Evolutionary conservation across 2,797 vertebrate genomes (phyloP), one percentile per base, ranked within the genome.

Genomic region (Diglossa cyanea): DNA sequence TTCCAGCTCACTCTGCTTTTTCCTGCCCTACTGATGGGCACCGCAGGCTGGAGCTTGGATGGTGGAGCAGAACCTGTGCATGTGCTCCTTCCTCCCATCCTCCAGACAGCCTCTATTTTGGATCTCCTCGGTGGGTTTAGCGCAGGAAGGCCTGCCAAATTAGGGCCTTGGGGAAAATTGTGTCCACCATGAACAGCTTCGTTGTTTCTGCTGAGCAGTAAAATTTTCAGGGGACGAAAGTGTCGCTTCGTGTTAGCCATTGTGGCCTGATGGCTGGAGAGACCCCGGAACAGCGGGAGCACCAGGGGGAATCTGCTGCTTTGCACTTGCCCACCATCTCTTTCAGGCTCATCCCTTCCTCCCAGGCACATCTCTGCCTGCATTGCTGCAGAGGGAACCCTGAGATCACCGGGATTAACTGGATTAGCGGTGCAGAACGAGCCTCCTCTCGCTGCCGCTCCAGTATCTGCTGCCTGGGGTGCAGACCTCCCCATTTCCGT

Each of bases 401-500:
- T 95, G 85, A 48, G 84, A 93, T 88, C 85, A 54, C 45, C 0
- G 3, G 94, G 94, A 90, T 96, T 94, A 90, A 80, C 37, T 26
- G 81, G 94, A 92, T 95, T 93, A 96, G 88, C 0, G 1, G 88
- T 30, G 90, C 92, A 89, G 86, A 94, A 61, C 6, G 1, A 47
- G 67, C 28, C 83, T 95, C 75, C 91, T 82, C 76, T 86, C 71
- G 23, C 74, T 82, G 76, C 80, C 18, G 73, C 79, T 48, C 63
- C 8, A 11, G 60, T 42, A 78, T 90, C 88, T 86, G 74, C 90
- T 93, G 86, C 90, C 82, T 44, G 70, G 83, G 94, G 60, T 92
- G 88, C 73, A 78, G 82, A 94, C 81, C 76, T 84, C 77, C 57
- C 86, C 90, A 50, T 85, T 96, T 91, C 87, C 18, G 6, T 50